Conservation (phyloP, 2,797 vertebrate species). For the Vespertilio murinus region DNA sequence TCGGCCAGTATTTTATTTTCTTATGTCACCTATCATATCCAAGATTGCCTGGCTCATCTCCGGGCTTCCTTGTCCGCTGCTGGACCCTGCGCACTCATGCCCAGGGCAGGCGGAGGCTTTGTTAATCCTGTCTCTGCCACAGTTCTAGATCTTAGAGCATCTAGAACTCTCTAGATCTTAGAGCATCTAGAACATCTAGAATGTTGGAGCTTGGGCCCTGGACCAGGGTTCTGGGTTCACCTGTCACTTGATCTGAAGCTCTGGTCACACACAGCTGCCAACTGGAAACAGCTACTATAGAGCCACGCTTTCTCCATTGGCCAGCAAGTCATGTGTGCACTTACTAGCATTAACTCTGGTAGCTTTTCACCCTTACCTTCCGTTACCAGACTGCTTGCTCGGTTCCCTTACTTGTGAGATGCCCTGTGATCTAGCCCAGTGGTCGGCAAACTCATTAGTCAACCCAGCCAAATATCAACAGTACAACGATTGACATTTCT, state of each 20-base stretch:
- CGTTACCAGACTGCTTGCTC: background rate
- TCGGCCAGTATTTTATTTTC: too few relatives aligned
- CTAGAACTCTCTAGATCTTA: background rate
- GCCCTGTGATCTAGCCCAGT: background rate
- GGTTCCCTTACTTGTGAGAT: background rate
- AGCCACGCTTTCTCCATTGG: background rate
- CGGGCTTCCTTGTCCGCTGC: background rate
- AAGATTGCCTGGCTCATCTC: background rate
- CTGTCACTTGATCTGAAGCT: background rate
- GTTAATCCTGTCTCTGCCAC: background rate
- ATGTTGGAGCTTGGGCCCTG: background rate
- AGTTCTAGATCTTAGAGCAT: background rate
- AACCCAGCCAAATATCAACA: too few relatives aligned
- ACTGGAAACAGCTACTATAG: background rate
- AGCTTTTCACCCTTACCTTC: background rate
- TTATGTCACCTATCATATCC: background rate
- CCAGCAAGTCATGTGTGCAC: background rate
- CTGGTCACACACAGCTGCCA: background rate
- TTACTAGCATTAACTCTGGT: background rate
- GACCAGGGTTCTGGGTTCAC: background rate
- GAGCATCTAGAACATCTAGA: too few relatives aligned
- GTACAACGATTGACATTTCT: too few relatives aligned
- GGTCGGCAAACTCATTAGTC: too few relatives aligned
- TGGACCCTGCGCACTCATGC: background rate
- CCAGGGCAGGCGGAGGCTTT: background rate